A percentile compares a stretch with the other conserved stretches of the same genome.
Evolutionary conservation across 2,113 vertebrate species (phyloP).

Genomic region (Psittacus erithacus): DNA sequence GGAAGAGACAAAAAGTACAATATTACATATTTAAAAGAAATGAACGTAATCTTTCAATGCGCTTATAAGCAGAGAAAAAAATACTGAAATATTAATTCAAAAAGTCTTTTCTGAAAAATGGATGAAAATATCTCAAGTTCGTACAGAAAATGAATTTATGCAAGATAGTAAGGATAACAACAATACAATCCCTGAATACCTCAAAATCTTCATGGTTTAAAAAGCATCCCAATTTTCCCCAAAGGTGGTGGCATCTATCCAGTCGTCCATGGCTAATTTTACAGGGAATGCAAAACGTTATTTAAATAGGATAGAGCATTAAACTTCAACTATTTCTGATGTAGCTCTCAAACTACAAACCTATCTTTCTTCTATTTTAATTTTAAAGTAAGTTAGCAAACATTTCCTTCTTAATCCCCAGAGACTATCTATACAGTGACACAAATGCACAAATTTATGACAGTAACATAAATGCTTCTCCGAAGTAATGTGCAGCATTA

Average conservation of each 20-base stretch:
- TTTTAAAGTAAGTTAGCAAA: conserved; percentile 85
- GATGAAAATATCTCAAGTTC: conserved; percentile 38
- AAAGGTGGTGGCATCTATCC: conserved; percentile 76
- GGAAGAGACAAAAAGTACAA: conserved; percentile 44
- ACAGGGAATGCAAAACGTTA: conserved; percentile 77
- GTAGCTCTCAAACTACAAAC: conserved; percentile 74
- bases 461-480: conserved; percentile 79
- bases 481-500: conserved; percentile 82
- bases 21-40: conserved; percentile 35
- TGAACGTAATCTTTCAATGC: conserved; percentile 29
- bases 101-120: conserved; percentile 15
- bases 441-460: conserved; percentile 79
- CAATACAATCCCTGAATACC: conserved; percentile 71
- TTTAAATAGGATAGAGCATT: conserved; percentile 70
- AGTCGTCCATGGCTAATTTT: conserved; percentile 81
- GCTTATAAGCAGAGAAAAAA: background rate
- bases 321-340: conserved; percentile 71
- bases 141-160: conserved; percentile 70
- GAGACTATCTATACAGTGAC: conserved; percentile 78
- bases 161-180: conserved; percentile 71
- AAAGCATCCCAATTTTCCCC: conserved; percentile 80
- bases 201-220: conserved; percentile 78
- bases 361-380: conserved; percentile 81
- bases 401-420: conserved; percentile 79
- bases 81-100: conserved; percentile 39